phyloP scores from a whole-genome alignment of 2,113 vertebrate genomes.

The Cyanistes caeruleus region DNA sequence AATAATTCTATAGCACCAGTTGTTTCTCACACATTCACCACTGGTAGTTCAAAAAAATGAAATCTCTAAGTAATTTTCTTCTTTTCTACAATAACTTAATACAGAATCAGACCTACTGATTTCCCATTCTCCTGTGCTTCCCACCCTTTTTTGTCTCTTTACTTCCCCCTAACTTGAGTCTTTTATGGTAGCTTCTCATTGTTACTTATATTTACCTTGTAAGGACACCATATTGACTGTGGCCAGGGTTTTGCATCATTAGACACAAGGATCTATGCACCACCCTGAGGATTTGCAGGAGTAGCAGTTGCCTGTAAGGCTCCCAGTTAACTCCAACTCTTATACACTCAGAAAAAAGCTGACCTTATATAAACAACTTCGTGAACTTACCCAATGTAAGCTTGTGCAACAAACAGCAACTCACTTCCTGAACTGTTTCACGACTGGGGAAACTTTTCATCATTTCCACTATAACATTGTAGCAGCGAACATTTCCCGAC shows the following conservation, averaged over 20 bases:
- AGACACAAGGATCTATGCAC: neutral
- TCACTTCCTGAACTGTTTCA: slow-evolving; percentile 88
- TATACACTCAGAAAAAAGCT: neutral
- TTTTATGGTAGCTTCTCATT: neutral
- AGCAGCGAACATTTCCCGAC: slow-evolving; percentile 93
- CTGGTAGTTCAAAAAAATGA: neutral
- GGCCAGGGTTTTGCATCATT: neutral
- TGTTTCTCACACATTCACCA: neutral
- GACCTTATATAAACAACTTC: neutral
- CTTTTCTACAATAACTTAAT: neutral
- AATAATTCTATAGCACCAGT: neutral
- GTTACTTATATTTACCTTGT: neutral
- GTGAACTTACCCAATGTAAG: slow-evolving; percentile 87
- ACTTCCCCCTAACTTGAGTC: fast-evolving
- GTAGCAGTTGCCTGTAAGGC: neutral
- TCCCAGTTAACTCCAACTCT: neutral
- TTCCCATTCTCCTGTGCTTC: neutral
- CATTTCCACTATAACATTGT: slow-evolving; percentile 81
- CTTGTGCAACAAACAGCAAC: slow-evolving; percentile 87
- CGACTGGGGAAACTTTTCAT: slow-evolving; percentile 82
- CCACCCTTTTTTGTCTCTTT: neutral
- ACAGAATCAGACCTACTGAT: neutral
- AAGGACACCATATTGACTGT: neutral
- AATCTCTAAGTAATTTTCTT: neutral
- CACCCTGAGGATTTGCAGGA: neutral